phyloP scores from a whole-genome alignment of 1,140 invertebrate species.

The Neodiprion fabricii region DNA sequence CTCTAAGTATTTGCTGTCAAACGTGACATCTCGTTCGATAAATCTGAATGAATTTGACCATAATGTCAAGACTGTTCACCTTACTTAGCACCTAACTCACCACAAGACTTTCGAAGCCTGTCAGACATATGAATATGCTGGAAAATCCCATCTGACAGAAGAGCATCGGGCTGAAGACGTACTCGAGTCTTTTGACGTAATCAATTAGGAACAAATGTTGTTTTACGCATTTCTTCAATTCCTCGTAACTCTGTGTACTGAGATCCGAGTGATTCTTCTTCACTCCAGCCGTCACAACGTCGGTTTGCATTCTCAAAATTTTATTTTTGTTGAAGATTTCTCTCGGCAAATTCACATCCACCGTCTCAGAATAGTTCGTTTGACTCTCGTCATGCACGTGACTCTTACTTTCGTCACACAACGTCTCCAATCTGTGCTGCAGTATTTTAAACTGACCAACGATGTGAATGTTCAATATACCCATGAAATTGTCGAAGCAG shows the following conservation, averaged over 20 bases:
- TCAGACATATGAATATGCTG: conserved; percentile 35
- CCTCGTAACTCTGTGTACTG: conserved; percentile 18
- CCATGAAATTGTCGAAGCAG: conserved; percentile 40
- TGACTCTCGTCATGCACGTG: background rate
- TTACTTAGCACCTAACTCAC: conserved; percentile 14
- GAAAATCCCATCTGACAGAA: conserved; percentile 34
- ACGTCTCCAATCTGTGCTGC: conserved; percentile 25
- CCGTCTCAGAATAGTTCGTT: background rate
- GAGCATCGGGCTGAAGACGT: conserved; percentile 34
- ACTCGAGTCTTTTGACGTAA: conserved; percentile 35
- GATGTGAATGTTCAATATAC: conserved; percentile 31
- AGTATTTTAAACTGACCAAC: conserved; percentile 39
- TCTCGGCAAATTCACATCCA: background rate
- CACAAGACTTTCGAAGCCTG: conserved; percentile 37
- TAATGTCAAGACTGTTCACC: too few species aligned
- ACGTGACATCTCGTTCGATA: too few species aligned
- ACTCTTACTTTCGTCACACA: conserved; percentile 19
- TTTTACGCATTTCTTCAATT: conserved; percentile 33
- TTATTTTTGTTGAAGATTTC: background rate
- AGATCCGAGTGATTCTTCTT: background rate
- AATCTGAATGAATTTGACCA: too few species aligned
- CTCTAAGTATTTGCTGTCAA: too few species aligned
- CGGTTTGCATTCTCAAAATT: background rate
- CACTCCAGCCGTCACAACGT: background rate
- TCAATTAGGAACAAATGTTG: conserved; percentile 39